These are phyloP conservation scores for Camelus dromedarius DNA, from an alignment of 2,113 vertebrate genomes.

Conservation along the genomic window DNA sequence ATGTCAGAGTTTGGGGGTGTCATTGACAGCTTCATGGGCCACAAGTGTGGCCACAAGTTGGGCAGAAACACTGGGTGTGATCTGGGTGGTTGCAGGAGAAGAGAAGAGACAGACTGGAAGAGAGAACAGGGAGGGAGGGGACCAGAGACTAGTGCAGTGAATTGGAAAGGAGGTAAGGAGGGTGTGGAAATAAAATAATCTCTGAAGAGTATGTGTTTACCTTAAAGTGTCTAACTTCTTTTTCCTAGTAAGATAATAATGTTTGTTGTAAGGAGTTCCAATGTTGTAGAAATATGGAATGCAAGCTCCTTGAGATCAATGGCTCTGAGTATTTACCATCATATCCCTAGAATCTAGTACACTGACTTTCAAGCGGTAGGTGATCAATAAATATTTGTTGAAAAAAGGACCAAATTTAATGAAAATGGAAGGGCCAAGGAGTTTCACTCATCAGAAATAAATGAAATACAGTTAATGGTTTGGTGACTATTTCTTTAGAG, in stretches of 20 bases:
- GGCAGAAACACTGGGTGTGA: neutral
- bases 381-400: neutral
- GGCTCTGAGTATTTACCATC: neutral
- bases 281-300: neutral
- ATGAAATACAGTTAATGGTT: neutral
- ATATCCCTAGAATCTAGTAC: neutral
- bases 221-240: constrained; percentile 15
- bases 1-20: neutral
- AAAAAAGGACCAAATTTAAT: neutral
- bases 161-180: neutral
- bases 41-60: neutral
- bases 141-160: neutral
- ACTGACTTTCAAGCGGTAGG: neutral
- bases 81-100: neutral
- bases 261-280: constrained; percentile 1
- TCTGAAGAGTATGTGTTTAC: neutral
- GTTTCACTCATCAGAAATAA: constrained; percentile 26
- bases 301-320: neutral
- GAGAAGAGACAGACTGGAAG: neutral
- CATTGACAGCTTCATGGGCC: neutral
- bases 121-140: neutral
- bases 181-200: neutral
- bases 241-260: neutral
- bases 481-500: neutral
- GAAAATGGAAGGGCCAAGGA: constrained; percentile 1